Evolutionary conservation across 1,140 invertebrate genomes (phyloP), one percentile per base, ranked within the genome.

Genomic region (Microplitis demolitor): DNA sequence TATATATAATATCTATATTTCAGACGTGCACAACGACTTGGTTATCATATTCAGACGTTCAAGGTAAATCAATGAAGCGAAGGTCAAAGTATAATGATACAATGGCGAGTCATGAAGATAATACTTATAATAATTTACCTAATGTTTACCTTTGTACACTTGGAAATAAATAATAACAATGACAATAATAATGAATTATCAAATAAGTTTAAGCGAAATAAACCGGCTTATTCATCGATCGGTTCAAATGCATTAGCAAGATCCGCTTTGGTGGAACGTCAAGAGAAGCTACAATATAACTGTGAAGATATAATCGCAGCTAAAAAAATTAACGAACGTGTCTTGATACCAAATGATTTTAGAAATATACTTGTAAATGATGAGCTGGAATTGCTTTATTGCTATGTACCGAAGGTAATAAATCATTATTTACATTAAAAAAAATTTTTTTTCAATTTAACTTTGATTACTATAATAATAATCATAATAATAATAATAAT

Each of bases 381-480:
- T 78, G 89, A 91, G 63, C 92, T 95, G 78, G 92, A 94, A 79
- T 84, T 97, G 3, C 87, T 97, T 0, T 97, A 97, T 82, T 97
- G 96, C 83, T 97, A 97, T 85, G 95, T 97, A 63, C 96, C 96
- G 67, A 97, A 97, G 90, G 94, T 95, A 88, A 88, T 33, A n/a
- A 71, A 69, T 72, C 6, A 24, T 62, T 53, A 45, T 68, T 66
- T 11, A 70, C 45, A 72, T 67, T 61, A 62, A 31, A 37, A 56
- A 74, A 72, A 60, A 62, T 33, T 34, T 54, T 34, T 78, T 58
- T 54, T 50, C 3, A 62, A 53, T 34, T 39, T 31, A 51, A 66
- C 31, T 24, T 45, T 66, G n/a, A 13, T 31, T 39, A 3, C 4
- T 31, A 33, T 31, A 67, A 9, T n/a, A 11, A 35, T 67, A 4